Evolutionary conservation across 2,888 invertebrate genomes (phyloP), one percentile per base, ranked within the genome.

Genomic region (Limenitis camilla): DNA sequence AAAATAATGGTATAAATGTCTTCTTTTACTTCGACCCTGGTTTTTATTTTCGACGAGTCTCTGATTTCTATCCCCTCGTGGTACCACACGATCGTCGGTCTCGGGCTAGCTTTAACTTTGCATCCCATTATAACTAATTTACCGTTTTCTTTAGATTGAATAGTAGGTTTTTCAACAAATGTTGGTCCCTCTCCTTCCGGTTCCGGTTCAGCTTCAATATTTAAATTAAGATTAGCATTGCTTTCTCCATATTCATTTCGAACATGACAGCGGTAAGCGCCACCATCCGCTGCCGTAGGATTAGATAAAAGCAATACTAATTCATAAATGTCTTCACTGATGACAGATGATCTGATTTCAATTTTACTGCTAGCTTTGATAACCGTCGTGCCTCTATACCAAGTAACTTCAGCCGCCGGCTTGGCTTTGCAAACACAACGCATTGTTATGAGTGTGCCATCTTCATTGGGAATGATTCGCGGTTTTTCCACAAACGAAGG

Each of bases 401-500:
- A 99, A 63, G 94, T 95, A 58, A 98, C 96, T 66, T 92, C 92
- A 42, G 99, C 98, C 81, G 94, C 96, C 61, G 98, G 97, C 86
- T 96, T 96, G 41, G 98, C 97, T 83, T 94, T 95, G 83, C 96
- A 96, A 76, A 94, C 94, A 89, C 98, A 98, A 86, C 97, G 96
- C 96, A 99, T 97, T 59, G 96, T 94, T 71, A 99, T 97, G 70
- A 98, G 91, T 65, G 98, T 97, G 68, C 98, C 98, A 74, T 94
- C 96, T 82, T 97, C 97, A 88, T 98, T 97, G 77, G 99, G 99
- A 89, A 98, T 97, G 87, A 99, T 99, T 87, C 96, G 93, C 62
- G 99, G 99, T 90, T 99, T 99, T 89, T 98, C 98, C 76, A 97
- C 92, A 88, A 99, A 99, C 58, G 97, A 96, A 63, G 99, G 99